Evolutionary conservation across 2,113 vertebrate genomes (phyloP), one percentile per base, ranked within the genome.

Genomic region (Pipra filicauda): DNA sequence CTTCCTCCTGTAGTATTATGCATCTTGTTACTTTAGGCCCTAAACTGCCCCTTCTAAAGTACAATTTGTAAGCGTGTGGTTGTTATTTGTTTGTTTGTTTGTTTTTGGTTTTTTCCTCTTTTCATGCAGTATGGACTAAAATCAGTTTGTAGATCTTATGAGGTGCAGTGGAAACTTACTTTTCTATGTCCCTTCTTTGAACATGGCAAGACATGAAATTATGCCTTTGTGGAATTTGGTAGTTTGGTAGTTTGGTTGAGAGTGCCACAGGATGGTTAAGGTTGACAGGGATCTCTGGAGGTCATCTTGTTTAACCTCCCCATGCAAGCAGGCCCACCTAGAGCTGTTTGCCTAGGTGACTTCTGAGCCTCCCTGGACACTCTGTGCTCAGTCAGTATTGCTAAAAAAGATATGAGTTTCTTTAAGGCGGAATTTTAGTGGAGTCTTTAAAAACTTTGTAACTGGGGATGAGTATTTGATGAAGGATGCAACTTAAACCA

Each of bases 191-290:
- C 17, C n/a, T 52, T 74, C 21, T 72, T 52, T 66, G n/a, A 73
- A 22, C 2, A 0, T 5, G 15, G 22, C 54, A 43, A 91, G 59
- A 62, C 0, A 1, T 19, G 30, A 78, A 65, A 22, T 15, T 8
- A 15, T 73, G 28, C 23, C 24, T 52, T 41, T 37, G 19, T 28
- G 39, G 39, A 67, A 61, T 24, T 67, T 39, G 39, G 33, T 15
- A 69, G 44, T n/a, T n/a, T n/a, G n/a, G n/a, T 46, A 67, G 10
- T 43, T 44, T 10, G 9, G 17, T 7, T 88, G 83, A 66, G 66
- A 71, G 22, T 54, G 26, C 30, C 6, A 26, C 23, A 26, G 43
- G 15, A 19, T 44, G 17, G 26, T 7, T 66, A 41, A 52, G 18
- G 30, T 10, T 59, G 67, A 7, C 12, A 44, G 66, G 26, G 39